Percentiles rank a stretch among this genome's conserved stretches.
phyloP scores from a whole-genome alignment of 2,888 invertebrate species.

The Graphium colonna region DNA sequence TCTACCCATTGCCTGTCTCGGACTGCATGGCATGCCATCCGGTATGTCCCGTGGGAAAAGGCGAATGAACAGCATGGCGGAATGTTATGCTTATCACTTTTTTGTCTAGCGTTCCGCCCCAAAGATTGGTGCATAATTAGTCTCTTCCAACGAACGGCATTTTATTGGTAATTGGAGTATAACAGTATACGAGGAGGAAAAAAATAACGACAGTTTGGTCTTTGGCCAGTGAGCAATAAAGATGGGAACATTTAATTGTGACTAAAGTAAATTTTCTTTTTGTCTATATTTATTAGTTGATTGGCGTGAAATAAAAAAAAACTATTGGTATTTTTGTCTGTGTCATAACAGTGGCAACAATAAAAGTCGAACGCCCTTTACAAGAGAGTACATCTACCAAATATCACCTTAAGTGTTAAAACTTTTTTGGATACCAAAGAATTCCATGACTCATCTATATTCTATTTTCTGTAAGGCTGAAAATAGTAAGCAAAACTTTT shows the following conservation, averaged over 20 bases:
- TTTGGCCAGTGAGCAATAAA: neutral
- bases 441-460: neutral
- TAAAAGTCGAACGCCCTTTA: neutral
- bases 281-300: neutral
- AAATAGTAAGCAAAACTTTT: too few relatives aligned
- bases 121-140: slow-evolving; percentile 23
- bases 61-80: slow-evolving; percentile 10
- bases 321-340: neutral
- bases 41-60: slow-evolving; percentile 19
- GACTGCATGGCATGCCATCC: neutral
- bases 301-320: too few relatives aligned
- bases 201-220: slow-evolving; percentile 8
- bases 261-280: neutral
- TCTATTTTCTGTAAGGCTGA: too few relatives aligned
- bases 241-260: neutral
- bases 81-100: slow-evolving; percentile 23
- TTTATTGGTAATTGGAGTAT: slow-evolving; percentile 24
- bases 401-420: too few relatives aligned
- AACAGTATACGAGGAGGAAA: slow-evolving; percentile 10
- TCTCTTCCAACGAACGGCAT: slow-evolving; percentile 18
- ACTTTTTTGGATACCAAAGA: too few relatives aligned
- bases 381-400: neutral
- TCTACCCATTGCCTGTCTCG: too few relatives aligned
- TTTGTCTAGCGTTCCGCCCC: slow-evolving; percentile 23
- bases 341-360: too few relatives aligned